Evolutionary conservation across 2,797 vertebrate species (phyloP).

Genomic region (Aplochiton taeniatus): DNA sequence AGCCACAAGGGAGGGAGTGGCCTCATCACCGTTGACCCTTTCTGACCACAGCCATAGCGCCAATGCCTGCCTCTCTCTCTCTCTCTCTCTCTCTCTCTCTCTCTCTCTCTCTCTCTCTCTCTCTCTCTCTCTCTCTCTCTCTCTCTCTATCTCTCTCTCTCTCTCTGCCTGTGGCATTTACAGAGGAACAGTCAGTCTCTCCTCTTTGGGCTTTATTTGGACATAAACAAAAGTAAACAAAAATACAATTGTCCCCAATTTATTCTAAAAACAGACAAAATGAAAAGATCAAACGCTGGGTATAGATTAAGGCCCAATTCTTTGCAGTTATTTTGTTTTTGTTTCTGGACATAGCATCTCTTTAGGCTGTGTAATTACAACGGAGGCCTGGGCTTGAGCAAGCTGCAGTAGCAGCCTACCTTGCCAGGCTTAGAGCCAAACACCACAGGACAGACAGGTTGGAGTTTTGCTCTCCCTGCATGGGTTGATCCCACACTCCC

Average conservation of each 20-base stretch:
- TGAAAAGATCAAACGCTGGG: background rate
- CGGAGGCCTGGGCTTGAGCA: too few species aligned
- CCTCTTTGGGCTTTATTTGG: background rate
- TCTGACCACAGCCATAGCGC: background rate
- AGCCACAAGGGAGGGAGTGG: slow-evolving; percentile 3
- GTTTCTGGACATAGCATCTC: too few species aligned
- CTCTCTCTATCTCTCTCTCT: too few species aligned
- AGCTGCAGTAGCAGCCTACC: too few species aligned
- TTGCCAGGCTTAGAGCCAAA: too few species aligned
- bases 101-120: background rate
- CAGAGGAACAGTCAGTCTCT: too few species aligned
- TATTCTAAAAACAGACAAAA: background rate
- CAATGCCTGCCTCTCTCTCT: background rate
- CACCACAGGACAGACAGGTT: slow-evolving; percentile 6
- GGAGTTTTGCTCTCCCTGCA: background rate
- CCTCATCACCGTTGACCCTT: background rate
- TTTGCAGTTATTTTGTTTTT: too few species aligned
- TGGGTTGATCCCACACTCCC: background rate
- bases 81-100: background rate
- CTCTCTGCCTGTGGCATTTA: too few species aligned
- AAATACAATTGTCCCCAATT: background rate
- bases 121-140: background rate
- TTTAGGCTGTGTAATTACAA: too few species aligned
- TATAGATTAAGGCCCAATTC: too few species aligned
- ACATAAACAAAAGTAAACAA: background rate